Evolutionary conservation across 2,797 vertebrate genomes (phyloP).

Genomic region (Ctenochaetus hawaiiensis): DNA sequence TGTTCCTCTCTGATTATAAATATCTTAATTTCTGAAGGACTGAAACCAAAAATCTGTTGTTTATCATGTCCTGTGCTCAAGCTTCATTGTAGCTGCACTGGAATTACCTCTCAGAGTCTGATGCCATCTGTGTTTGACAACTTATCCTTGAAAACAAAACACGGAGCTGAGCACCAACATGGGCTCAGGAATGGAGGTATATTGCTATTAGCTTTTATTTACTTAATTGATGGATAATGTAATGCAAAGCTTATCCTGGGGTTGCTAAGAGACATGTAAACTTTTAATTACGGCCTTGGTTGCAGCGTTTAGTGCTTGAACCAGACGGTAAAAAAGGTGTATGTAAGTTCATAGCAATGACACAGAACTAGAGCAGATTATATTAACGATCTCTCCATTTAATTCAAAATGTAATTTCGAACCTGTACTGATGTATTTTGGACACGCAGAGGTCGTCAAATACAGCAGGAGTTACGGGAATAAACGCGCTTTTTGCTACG

Average conservation of each 20-base stretch:
- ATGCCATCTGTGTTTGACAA: neutral
- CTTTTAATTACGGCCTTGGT: neutral
- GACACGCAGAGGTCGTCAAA: conserved; percentile 1
- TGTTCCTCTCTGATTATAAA: neutral
- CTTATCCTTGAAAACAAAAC: conserved; percentile 15
- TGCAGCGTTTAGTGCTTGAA: neutral
- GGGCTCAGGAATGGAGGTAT: neutral
- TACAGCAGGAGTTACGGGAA: neutral
- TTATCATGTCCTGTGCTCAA: neutral
- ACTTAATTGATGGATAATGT: neutral
- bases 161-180: neutral
- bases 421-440: neutral
- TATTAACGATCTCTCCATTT: conserved; percentile 5
- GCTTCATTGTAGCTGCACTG: neutral
- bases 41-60: neutral
- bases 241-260: neutral
- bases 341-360: neutral
- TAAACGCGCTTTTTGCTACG: conserved; percentile 25
- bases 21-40: neutral
- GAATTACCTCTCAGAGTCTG: neutral
- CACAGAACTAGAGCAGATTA: neutral
- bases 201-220: neutral
- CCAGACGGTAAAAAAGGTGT: neutral
- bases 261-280: neutral
- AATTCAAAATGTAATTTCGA: conserved; percentile 24